Conservation (phyloP, 2,888 invertebrate genomes). For the Exephanes ischioxanthus region DNA sequence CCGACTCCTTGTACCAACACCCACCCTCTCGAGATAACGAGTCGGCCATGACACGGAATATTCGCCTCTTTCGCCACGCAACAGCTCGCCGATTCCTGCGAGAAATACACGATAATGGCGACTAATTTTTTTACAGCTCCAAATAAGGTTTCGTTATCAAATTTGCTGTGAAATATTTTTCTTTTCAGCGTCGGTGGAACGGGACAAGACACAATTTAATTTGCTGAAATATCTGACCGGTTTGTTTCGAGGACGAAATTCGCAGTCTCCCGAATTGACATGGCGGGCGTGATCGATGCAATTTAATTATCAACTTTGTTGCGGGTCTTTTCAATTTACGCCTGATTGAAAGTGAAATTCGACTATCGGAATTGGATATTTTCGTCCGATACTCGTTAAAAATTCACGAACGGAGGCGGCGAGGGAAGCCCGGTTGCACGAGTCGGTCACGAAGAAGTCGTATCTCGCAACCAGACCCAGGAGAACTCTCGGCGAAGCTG, state of each 20-base stretch:
- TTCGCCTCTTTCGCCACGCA: background rate
- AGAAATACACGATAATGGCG: background rate
- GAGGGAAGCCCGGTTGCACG: constrained; percentile 2
- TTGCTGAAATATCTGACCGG: background rate
- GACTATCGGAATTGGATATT: background rate
- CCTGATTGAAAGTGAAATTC: background rate
- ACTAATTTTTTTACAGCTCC: background rate
- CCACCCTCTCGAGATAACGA: constrained; percentile 3
- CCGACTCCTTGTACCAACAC: background rate
- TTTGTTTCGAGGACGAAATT: background rate
- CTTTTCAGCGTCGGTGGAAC: too few species aligned
- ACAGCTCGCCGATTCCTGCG: background rate
- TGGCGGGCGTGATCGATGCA: background rate
- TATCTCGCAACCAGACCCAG: constrained; percentile 10
- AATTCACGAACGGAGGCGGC: constrained; percentile 17
- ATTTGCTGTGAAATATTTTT: too few species aligned
- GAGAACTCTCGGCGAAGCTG: constrained; percentile 9
- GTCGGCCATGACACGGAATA: background rate
- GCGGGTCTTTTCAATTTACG: background rate
- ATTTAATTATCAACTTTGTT: background rate
- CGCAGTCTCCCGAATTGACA: background rate
- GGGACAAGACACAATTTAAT: too few species aligned
- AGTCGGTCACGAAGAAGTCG: constrained; percentile 5
- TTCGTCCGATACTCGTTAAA: constrained; percentile 16
- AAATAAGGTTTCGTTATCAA: background rate